These are phyloP conservation scores for Spinus pinus DNA, from an alignment of 2,797 vertebrate species.

Conservation along the genomic window DNA sequence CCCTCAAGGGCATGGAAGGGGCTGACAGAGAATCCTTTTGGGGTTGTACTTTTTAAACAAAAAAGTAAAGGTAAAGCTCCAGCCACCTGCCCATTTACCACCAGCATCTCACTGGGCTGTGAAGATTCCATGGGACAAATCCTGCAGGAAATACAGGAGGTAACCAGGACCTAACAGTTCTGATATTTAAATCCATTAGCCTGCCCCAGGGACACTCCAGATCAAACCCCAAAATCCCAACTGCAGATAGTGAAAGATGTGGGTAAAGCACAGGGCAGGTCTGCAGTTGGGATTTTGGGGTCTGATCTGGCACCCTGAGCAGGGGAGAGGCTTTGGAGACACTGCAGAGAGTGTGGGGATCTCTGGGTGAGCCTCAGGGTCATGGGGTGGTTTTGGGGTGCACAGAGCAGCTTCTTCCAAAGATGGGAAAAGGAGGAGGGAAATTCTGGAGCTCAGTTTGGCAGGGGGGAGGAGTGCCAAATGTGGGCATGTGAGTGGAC, in stretches of 20 bases:
- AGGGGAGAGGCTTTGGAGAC: background rate
- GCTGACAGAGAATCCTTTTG: background rate
- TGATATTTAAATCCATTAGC: background rate
- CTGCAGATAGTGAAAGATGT: background rate
- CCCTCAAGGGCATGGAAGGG: background rate
- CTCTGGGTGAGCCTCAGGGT: background rate
- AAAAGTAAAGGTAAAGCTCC: background rate
- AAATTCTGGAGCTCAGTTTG: background rate
- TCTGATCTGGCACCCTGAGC: background rate
- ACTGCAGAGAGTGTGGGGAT: fast-evolving
- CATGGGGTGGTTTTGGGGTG: fast-evolving
- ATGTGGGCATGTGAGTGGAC: fast-evolving
- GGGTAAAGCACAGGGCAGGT: background rate
- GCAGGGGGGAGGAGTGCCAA: background rate
- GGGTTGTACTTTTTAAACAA: background rate
- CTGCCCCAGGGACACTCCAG: background rate
- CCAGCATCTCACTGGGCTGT: background rate
- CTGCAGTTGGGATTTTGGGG: background rate
- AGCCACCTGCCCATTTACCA: background rate
- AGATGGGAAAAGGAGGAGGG: background rate
- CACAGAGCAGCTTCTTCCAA: background rate
- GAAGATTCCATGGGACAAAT: background rate
- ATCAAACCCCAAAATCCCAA: too few species aligned
- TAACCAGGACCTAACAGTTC: background rate
- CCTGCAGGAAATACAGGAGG: background rate